Conservation (phyloP, 2,888 invertebrate genomes). For the Caradrina clavipalpis region DNA sequence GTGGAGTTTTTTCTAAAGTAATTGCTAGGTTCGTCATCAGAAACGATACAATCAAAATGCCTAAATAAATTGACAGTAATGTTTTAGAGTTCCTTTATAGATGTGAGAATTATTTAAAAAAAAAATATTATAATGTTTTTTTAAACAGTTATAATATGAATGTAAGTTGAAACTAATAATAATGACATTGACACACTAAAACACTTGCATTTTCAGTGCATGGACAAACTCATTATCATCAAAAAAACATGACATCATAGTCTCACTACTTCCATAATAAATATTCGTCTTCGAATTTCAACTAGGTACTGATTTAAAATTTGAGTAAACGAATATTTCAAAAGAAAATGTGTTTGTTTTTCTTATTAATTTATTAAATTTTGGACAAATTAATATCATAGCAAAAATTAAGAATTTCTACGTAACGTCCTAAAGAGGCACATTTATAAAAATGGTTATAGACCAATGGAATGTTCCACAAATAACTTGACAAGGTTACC, state of each 20-base stretch:
- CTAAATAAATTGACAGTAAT: not conserved
- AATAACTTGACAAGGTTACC: conserved; percentile 12
- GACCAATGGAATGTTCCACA: conserved; percentile 29
- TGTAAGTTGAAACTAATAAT: not conserved
- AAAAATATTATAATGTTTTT: too few species aligned
- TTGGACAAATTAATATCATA: not conserved
- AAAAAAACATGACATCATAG: not conserved
- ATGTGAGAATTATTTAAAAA: too few species aligned
- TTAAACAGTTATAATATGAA: not conserved
- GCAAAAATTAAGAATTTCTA: not conserved
- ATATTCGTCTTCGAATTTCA: not conserved
- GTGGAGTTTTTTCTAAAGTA: conserved; percentile 7
- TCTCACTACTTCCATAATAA: not conserved
- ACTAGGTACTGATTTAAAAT: not conserved
- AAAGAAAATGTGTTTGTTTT: not conserved
- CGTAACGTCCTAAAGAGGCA: not conserved
- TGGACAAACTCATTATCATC: not conserved
- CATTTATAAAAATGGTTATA: conserved; percentile 4
- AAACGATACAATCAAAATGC: not conserved
- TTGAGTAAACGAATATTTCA: not conserved
- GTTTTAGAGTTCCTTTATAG: not conserved
- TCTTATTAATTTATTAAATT: too few species aligned
- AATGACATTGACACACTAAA: conserved; percentile 21
- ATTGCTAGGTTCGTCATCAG: not conserved
- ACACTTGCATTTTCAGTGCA: conserved; percentile 18